Base-by-base conservation (phyloP, 2,797 vertebrate species). In the Holocentrus rufus region DNA sequence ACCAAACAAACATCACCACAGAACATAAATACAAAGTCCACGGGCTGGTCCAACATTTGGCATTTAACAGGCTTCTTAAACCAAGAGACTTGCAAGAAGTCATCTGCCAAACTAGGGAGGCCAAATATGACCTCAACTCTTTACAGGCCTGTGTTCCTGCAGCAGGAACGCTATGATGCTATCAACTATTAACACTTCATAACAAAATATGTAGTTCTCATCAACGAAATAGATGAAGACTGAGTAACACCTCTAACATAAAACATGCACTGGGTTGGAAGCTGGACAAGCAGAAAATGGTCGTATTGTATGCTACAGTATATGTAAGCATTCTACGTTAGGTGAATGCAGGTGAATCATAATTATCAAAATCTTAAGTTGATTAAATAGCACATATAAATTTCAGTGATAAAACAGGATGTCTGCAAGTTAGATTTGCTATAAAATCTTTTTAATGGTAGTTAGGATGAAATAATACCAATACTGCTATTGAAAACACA, bases 101-200 rank as follows among this genome's bases (percentile, higher is more conserved):
- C 23, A 57, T 58, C 53, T 73, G 86, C 77, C 84, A 47, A 47
- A 18, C 10, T 5, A 23, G 8, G 4, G 42, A 63, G 2, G 61
- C 61, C 46, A 84, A 83, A 65, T 18, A 82, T 86, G 77, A 88
- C 50, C 64, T 88, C 85, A 87, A 15, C 69, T 25, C 75, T 85
- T 86, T 79, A 84, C 58, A 77, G 76, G 69, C 39, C 31, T 39
- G 63, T 50, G 34, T 54, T 63, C 39, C 68, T 65, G 42, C 46
- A 69, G 67, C 49, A 74, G 70, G 50, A 59, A 23, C 2, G 23
- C 44, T 15, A 20, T 44, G 58, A 68, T 73, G 55, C 25, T 18
- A 10, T 46, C 55, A 42, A 49, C 47, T 42, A 64, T 73, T 57
- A 72, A 71, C 77, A 75, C 65, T 58, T 80, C 20, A 42, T 62